Evolutionary conservation across 2,797 vertebrate species (phyloP).

Genomic region (Limnodromus scolopaceus): DNA sequence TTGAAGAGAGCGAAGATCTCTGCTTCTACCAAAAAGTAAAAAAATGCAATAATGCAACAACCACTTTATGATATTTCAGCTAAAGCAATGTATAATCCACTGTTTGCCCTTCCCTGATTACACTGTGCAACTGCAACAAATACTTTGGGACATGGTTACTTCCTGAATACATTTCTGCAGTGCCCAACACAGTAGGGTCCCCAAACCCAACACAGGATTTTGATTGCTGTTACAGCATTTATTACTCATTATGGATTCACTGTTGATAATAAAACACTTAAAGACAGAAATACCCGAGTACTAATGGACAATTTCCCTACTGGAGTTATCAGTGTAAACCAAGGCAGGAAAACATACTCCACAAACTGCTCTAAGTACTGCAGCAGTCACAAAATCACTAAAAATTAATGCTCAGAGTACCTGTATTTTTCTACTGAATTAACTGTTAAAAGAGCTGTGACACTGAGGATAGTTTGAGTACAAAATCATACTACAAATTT

Average conservation of each 20-base stretch:
- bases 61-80: background rate
- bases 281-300: background rate
- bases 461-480: background rate
- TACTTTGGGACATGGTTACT: background rate
- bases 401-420: background rate
- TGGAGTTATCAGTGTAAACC: background rate
- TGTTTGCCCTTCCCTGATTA: background rate
- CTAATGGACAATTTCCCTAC: background rate
- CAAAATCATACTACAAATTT: background rate
- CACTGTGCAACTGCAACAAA: background rate
- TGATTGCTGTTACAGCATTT: background rate
- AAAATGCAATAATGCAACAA: background rate
- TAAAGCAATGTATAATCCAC: background rate
- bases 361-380: background rate
- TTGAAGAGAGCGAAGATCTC: conserved; percentile 93
- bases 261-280: background rate
- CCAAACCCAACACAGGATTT: background rate
- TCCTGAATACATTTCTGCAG: background rate
- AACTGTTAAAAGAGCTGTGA: background rate
- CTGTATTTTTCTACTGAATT: background rate
- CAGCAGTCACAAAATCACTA: background rate
- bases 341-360: background rate
- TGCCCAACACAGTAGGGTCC: background rate
- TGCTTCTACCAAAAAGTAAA: conserved; percentile 70
- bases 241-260: background rate